phyloP scores from a whole-genome alignment of 2,888 invertebrate genomes.

The Nematopogon swammerdamellus region DNA sequence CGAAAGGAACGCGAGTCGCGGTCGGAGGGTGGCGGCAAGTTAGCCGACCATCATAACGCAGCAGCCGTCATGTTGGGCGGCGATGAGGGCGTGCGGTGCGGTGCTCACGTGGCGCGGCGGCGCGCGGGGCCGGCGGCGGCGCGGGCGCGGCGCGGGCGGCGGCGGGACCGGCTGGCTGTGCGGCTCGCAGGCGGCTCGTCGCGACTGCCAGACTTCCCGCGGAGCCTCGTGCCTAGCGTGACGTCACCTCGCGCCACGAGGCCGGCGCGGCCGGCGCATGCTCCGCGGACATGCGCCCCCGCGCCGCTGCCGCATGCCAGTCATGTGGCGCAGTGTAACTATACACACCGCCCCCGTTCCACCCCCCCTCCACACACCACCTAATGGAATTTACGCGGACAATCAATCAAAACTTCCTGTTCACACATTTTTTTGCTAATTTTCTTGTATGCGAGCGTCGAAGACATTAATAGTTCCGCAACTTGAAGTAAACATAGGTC shows the following conservation, averaged over 20 bases:
- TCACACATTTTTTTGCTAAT: background rate
- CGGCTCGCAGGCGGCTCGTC: constrained; percentile 14
- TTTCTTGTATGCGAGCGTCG: background rate
- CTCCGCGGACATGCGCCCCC: constrained; percentile 19
- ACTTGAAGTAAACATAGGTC: background rate
- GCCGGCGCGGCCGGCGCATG: constrained; percentile 10
- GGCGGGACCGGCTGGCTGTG: constrained; percentile 9
- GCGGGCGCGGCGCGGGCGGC: constrained; percentile 6
- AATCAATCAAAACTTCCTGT: background rate
- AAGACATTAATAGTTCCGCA: background rate
- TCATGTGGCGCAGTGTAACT: constrained; percentile 1
- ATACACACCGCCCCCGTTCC: background rate
- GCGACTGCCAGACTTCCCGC: constrained; percentile 2
- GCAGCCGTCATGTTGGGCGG: constrained; percentile 13
- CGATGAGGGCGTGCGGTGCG: constrained; percentile 3
- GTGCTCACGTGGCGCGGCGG: background rate
- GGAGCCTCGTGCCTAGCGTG: constrained; percentile 15
- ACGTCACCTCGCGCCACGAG: constrained; percentile 12
- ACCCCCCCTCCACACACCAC: constrained; percentile 18
- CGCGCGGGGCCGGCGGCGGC: constrained; percentile 3
- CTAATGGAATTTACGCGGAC: constrained; percentile 9
- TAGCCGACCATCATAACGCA: background rate
- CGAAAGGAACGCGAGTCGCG: background rate
- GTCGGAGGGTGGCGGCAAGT: background rate
- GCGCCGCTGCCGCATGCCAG: constrained; percentile 21